Evolutionary conservation across 2,797 vertebrate species (phyloP), one percentile per base, ranked within the genome.

Genomic region (Pitangus sulphuratus): DNA sequence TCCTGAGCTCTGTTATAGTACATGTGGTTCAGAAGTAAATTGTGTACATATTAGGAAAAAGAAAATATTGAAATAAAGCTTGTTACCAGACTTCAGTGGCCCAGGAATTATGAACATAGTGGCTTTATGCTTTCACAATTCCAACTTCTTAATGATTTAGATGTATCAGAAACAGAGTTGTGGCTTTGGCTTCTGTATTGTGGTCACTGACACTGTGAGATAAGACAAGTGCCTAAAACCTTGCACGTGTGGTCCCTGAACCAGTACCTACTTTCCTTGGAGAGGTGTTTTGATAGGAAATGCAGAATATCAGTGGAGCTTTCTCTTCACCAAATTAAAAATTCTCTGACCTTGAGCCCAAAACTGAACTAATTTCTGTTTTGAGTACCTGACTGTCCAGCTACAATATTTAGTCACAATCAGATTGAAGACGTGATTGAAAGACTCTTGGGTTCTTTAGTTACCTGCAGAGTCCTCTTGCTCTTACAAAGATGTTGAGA

Each of bases 61-160:
- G 56, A 80, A 91, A 87, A 51, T 57, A 70, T n/a, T n/a, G 30
- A 79, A 77, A 66, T 68, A 71, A 79, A 87, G 5, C 42, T 81
- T 31, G 8, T 68, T 85, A 66, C 18, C 54, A 69, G 84, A 47
- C 12, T 83, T 87, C 40, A 62, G 50, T 9, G 17, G 47, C 64
- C 11, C 31, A 48, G 3, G 9, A 70, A 28, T 77, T 79, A 47
- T 1, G 24, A 74, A 30, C 11, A 31, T 1, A 1, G 11, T 31
- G 11, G 0, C 3, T 84, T 71, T 84, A 35, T 87, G 28, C 15
- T 58, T 89, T 76, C 9, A 2, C n/a, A 18, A 1, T 78, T 24
- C 22, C 9, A 35, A 25, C 24, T 89, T 74, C 28, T 24, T 64
- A 28, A 39, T 61, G 20, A 37, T 72, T 87, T 69, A 40, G 28